Conservation (phyloP, 1,140 invertebrate species). For the Myzus persicae region DNA sequence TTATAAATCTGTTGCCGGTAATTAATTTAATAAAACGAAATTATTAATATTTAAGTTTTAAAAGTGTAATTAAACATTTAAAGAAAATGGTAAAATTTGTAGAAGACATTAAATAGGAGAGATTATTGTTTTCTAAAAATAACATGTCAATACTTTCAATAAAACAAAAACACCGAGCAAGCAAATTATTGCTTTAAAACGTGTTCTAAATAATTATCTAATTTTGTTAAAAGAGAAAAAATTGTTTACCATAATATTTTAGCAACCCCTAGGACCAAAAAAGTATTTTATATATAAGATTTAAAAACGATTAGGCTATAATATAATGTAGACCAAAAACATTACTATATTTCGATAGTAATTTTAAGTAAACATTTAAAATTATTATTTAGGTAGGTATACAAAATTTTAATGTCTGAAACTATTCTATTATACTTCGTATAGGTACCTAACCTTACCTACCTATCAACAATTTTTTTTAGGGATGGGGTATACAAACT, state of each 20-base stretch:
- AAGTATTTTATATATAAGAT: background rate
- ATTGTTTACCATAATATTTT: background rate
- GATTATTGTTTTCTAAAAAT: too few relatives aligned
- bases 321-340: too few relatives aligned
- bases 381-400: background rate
- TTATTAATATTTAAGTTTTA: background rate
- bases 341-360: background rate
- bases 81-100: background rate
- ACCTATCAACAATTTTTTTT: background rate
- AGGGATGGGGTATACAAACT: too few relatives aligned
- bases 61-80: background rate
- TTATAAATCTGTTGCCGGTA: background rate
- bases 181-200: background rate
- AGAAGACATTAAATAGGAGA: too few relatives aligned
- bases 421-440: background rate
- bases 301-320: too few relatives aligned
- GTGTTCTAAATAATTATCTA: background rate
- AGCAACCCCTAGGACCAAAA: background rate
- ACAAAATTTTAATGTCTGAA: background rate
- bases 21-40: background rate
- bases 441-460: too few relatives aligned
- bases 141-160: background rate
- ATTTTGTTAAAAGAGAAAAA: background rate
- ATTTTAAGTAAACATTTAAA: background rate
- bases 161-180: background rate